Evolutionary conservation across 2,888 invertebrate species (phyloP).

Genomic region (Anthrax anthrax): DNA sequence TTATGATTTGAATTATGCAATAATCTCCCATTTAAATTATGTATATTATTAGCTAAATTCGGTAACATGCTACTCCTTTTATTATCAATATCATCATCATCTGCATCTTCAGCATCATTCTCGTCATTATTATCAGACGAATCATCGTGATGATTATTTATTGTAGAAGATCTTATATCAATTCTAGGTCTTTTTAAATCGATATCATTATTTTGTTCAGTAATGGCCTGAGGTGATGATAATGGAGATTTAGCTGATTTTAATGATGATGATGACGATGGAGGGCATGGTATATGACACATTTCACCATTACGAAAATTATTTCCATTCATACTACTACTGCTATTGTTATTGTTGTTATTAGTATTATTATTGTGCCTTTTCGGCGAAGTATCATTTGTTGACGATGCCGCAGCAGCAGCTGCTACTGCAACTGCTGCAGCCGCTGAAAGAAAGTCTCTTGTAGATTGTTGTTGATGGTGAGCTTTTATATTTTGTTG

Average conservation of each 20-base stretch:
- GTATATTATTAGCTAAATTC: background rate
- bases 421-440: no score
- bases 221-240: slow-evolving; percentile 24
- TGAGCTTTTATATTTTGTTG: slow-evolving; percentile 16
- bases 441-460: background rate
- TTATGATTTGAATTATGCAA: slow-evolving; percentile 14
- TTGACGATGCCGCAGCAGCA: no score
- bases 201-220: background rate
- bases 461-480: no score
- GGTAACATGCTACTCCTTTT: background rate
- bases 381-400: background rate
- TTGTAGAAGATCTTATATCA: slow-evolving; percentile 13
- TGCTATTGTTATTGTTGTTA: slow-evolving; percentile 7
- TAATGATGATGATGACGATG: slow-evolving; percentile 33
- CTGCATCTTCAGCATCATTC: slow-evolving; percentile 12
- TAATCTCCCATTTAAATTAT: background rate
- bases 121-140: slow-evolving; percentile 9
- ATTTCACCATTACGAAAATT: slow-evolving; percentile 7
- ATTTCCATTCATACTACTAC: slow-evolving; percentile 4
- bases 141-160: slow-evolving; percentile 8
- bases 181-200: slow-evolving; percentile 25
- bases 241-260: slow-evolving; percentile 23
- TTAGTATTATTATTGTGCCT: background rate
- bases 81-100: slow-evolving; percentile 13
- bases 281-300: slow-evolving; percentile 18